Base-by-base conservation (phyloP, 30 jellyfish, hydroid and myxozoan species). In the Turritopsis dohrnii region DNA sequence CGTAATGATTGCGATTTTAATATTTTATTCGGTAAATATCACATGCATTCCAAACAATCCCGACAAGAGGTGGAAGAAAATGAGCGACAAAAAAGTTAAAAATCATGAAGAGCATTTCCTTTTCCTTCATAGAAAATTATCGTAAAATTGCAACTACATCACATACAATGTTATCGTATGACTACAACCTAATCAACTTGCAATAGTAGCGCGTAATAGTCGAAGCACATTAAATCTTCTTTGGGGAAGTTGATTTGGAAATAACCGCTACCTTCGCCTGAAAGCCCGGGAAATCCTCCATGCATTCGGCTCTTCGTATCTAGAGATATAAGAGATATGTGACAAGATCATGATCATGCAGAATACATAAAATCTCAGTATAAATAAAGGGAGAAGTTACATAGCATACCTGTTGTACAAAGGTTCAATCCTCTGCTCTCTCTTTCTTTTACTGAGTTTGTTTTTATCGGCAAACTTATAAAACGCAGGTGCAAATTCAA, bases 231-330 rank as follows among this genome's bases (percentile, higher is more conserved):
- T n/a, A n/a, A n/a, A 41, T 41, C 60, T 41, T 41, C 60, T 41
- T 41, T 41, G 5, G 9, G 13, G 13, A 41, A 3, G 60, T 41
- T 41, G 60, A 3, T 5, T 41, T 13, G 60, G 60, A 41, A 69
- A n/a, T 27, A 27, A n/a, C 77, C 9, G 30, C 77, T 86, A 91
- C 60, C 94, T 53, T 69, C 95, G 74, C 52, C 98, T 76, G 86
- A 79, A 94, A 13, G 97, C 99, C 54, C 99, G 76, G 65, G 99
- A 94, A 24, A 94, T 94, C 16, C 99, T 85, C 99, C 99, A 94
- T 9, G 99, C 90, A 80, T 94, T 94, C 25, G 99, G 96, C 72
- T 94, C 99, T 82, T 94, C 99, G 87, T 94, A 89, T 60, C 97
- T 94, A 65, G 31, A 82, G 65, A 52, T 18, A 26, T 1, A 74